Percentiles rank a stretch among this genome's conserved stretches.
These are phyloP conservation scores for Falco rusticolus DNA, from an alignment of 2,797 vertebrate genomes.

Conservation along the genomic window DNA sequence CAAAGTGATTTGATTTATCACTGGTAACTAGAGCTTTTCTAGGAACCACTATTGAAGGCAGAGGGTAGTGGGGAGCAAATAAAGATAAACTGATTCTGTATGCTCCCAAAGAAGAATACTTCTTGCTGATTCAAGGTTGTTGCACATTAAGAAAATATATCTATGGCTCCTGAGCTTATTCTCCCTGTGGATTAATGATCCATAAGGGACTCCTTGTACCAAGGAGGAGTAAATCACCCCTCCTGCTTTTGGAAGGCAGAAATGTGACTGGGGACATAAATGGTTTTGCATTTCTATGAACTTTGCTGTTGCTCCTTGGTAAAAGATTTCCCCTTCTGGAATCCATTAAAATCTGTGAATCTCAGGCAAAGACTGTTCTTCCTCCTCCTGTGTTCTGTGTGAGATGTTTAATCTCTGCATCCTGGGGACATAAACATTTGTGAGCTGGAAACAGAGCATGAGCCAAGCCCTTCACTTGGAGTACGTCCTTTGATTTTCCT, in stretches of 20 bases:
- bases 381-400: not conserved
- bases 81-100: not conserved
- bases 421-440: not conserved
- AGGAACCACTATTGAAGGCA: not conserved
- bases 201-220: not conserved
- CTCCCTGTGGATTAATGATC: constrained; percentile 15
- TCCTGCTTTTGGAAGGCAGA: constrained; percentile 4
- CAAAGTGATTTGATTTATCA: not conserved
- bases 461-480: not conserved
- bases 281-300: constrained; percentile 47
- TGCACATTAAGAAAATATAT: not conserved
- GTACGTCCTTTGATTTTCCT: constrained; percentile 2
- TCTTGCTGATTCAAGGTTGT: not conserved
- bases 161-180: not conserved
- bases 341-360: constrained; percentile 26
- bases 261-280: constrained; percentile 6
- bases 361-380: not conserved
- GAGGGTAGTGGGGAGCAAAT: not conserved
- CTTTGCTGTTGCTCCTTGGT: not conserved
- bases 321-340: constrained; percentile 51
- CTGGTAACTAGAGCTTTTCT: not conserved
- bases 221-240: constrained; percentile 22
- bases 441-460: not conserved
- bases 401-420: constrained; percentile 24
- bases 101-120: not conserved